A percentile compares a stretch with the other conserved stretches of the same genome.
phyloP scores from a whole-genome alignment of 2,888 invertebrate species.

The Blastobasis adustella region DNA sequence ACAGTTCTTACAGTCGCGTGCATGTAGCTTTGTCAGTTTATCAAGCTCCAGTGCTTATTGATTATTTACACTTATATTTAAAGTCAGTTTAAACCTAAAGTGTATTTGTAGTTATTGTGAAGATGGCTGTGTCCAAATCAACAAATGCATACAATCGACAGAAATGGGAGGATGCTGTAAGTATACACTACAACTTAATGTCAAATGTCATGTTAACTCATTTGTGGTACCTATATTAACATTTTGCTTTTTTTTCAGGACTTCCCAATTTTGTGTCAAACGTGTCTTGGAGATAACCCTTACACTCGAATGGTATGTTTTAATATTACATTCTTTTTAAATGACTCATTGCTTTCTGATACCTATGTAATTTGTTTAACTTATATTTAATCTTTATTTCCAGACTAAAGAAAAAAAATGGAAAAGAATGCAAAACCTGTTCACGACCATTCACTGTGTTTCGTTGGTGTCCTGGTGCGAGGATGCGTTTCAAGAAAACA shows the following conservation, averaged over 20 bases:
- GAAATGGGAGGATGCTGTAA: slow-evolving; percentile 96
- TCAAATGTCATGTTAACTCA: neutral
- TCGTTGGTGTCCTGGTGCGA: slow-evolving; percentile 96
- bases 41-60: neutral
- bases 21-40: neutral
- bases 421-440: slow-evolving; percentile 97
- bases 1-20: neutral
- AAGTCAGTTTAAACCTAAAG: neutral
- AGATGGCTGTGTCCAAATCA: slow-evolving; percentile 89
- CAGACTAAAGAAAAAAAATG: slow-evolving; percentile 96
- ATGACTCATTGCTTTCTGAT: neutral
- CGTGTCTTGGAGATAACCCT: slow-evolving; percentile 97
- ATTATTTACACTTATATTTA: neutral
- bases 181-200: slow-evolving; percentile 22
- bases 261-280: slow-evolving; percentile 96
- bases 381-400: slow-evolving; percentile 26
- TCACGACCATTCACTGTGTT: slow-evolving; percentile 95
- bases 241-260: slow-evolving; percentile 78
- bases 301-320: slow-evolving; percentile 91
- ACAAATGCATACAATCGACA: slow-evolving; percentile 94
- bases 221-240: neutral
- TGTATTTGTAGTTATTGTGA: neutral
- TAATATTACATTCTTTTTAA: neutral
- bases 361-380: slow-evolving; percentile 5
- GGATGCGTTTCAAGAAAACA: slow-evolving; percentile 97